Base-by-base conservation (phyloP, 2,113 vertebrate genomes). In the Austrofundulus limnaeus region DNA sequence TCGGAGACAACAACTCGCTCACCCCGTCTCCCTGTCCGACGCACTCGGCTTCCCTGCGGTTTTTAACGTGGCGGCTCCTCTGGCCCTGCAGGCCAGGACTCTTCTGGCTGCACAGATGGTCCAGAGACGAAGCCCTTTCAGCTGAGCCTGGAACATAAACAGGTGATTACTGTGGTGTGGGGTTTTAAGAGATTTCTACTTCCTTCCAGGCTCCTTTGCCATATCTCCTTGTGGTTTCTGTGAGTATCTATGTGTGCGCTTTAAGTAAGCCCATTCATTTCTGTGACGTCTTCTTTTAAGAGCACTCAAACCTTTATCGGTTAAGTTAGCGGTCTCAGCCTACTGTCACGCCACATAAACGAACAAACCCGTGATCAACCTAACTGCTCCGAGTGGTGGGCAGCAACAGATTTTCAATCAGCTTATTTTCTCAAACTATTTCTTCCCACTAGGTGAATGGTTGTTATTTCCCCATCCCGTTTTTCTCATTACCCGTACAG, bases 101-200 rank as follows among this genome's bases (percentile, higher is more conserved):
- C 52, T 92, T 92, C 72, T 92, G 94, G 39, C 91, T 89, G 19
- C 95, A 96, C 90, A 99, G 79, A 84, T 95, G 94, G 2, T 95
- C 95, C 90, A 99, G 87, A 53, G 96, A 98, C 54, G 93, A 95
- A 84, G 97, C 94, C 16, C 97, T 94, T 70, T 94, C 95, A 63
- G 92, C 91, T 38, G 92, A 5, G 0, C 83, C 83, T 84, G 86
- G 55, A 81, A 74, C 49, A 72, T 5, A 75, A 62, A 58, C 77
- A 74, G 75, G 77, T 70, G 66, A 54, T 77, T 51, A 81, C n/a
- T 73, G 38, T 12, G 14, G 17, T 21, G 39, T 48, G 50, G 17
- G 3, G 25, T 17, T 17, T 31, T 11, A 41, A 41, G 31, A 5
- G 31, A 9, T 34, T 34, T 34, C 31, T 8, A 9, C 6, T 34